Evolutionary conservation across 2,113 vertebrate species (phyloP).

Genomic region (Sardina pilchardus): DNA sequence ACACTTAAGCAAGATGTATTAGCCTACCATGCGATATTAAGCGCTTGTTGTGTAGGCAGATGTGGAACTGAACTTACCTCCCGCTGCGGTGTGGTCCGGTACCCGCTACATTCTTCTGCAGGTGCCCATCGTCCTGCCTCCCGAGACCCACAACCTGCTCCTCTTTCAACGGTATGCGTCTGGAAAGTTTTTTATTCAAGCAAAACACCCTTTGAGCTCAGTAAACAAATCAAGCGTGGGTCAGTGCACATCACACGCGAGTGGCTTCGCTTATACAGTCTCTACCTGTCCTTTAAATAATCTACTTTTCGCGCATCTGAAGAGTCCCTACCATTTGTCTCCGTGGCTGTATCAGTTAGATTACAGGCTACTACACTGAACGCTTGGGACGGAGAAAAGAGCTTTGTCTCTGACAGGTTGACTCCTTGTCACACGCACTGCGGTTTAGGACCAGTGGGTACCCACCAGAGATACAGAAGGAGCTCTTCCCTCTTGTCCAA

Average conservation of each 20-base stretch:
- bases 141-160: neutral
- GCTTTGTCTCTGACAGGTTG: neutral
- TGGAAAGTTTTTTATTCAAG: conserved; percentile 14
- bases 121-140: conserved; percentile 1
- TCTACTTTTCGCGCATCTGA: neutral
- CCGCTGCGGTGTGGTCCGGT: neutral
- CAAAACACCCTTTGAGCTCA: neutral
- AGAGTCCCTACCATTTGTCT: neutral
- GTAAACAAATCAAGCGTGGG: conserved; percentile 6
- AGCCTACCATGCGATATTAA: neutral
- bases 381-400: neutral
- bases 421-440: conserved; percentile 15
- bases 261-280: neutral
- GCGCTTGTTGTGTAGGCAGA: neutral
- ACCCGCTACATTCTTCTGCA: conserved; percentile 15
- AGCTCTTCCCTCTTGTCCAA: conserved; percentile 19
- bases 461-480: conserved; percentile 15
- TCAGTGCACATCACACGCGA: neutral
- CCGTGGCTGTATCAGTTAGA: neutral
- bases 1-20: neutral
- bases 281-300: neutral
- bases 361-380: neutral
- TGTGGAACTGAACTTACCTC: neutral
- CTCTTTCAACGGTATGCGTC: neutral
- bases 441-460: conserved; percentile 14